phyloP scores from a whole-genome alignment of 2,888 invertebrate species.

The Oxyscelio sp. region DNA sequence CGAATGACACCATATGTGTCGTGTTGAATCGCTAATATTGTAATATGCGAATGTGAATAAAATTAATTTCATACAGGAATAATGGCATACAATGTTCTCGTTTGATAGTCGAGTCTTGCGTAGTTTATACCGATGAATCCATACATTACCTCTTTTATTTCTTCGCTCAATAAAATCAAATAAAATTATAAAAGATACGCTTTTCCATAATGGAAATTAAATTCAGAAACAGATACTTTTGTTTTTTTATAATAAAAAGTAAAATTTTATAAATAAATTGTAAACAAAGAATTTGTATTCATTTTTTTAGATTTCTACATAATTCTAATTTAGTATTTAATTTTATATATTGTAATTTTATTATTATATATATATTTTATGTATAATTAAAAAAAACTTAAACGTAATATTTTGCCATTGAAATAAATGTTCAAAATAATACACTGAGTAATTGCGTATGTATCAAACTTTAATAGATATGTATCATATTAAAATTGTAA shows the following conservation, averaged over 20 bases:
- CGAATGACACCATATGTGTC: slow-evolving; percentile 85
- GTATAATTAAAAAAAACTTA: too few relatives aligned
- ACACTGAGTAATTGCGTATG: slow-evolving; percentile 32
- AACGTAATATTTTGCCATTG: too few relatives aligned
- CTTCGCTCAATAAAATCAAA: background rate
- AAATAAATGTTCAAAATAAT: slow-evolving; percentile 33
- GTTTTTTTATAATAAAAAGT: too few relatives aligned
- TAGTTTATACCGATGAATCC: slow-evolving; percentile 6
- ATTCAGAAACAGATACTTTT: too few relatives aligned
- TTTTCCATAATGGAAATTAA: too few relatives aligned
- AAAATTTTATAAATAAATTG: too few relatives aligned
- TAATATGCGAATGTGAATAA: slow-evolving; percentile 83
- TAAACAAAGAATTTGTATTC: too few relatives aligned
- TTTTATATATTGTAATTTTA: too few relatives aligned
- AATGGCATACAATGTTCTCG: slow-evolving; percentile 44
- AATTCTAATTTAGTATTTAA: too few relatives aligned
- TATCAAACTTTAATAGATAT: slow-evolving; percentile 58
- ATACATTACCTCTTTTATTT: slow-evolving; percentile 21
- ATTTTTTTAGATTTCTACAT: too few relatives aligned
- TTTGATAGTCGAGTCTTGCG: slow-evolving; percentile 19
- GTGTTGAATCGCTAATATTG: slow-evolving; percentile 85
- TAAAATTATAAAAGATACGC: slow-evolving; percentile 24
- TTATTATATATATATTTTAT: too few relatives aligned
- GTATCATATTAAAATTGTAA: slow-evolving; percentile 64
- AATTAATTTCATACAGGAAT: slow-evolving; percentile 74